These are phyloP conservation scores for Anaspis maculata DNA, from an alignment of 2,888 invertebrate genomes.

Conservation along the genomic window DNA sequence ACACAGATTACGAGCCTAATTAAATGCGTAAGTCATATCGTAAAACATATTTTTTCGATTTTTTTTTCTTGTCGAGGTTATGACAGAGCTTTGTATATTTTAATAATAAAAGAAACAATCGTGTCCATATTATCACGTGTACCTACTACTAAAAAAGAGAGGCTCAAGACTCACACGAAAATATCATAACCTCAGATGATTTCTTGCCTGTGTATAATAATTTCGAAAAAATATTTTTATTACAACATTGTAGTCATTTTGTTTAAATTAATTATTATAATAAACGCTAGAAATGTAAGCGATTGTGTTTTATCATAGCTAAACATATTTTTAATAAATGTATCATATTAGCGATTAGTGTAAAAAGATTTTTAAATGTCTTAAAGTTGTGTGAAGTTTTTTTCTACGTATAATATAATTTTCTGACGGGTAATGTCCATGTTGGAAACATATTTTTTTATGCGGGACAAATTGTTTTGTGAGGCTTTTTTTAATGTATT, in stretches of 20 bases:
- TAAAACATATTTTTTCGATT: neutral
- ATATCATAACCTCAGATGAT: too few species aligned
- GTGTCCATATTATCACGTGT: too few species aligned
- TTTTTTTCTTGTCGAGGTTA: too few species aligned
- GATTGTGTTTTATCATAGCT: too few species aligned
- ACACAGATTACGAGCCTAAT: constrained; percentile 2
- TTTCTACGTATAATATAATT: neutral
- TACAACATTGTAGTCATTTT: neutral
- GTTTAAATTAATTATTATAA: neutral
- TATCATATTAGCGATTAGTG: neutral
- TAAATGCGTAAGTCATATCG: too few species aligned
- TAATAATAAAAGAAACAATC: too few species aligned
- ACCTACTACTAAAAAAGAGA: too few species aligned
- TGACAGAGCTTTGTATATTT: too few species aligned
- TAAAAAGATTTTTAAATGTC: neutral
- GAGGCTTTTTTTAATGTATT: constrained; percentile 4
- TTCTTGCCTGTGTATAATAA: neutral
- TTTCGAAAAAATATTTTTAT: neutral
- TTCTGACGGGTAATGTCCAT: neutral
- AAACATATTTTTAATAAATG: too few species aligned
- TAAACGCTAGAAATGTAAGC: too few species aligned
- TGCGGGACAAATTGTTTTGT: constrained; percentile 2
- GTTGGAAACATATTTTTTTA: neutral
- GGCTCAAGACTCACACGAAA: too few species aligned
- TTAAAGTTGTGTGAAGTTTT: neutral